Conservation (phyloP, 1,140 invertebrate species). For the Drosophila baimaii region DNA sequence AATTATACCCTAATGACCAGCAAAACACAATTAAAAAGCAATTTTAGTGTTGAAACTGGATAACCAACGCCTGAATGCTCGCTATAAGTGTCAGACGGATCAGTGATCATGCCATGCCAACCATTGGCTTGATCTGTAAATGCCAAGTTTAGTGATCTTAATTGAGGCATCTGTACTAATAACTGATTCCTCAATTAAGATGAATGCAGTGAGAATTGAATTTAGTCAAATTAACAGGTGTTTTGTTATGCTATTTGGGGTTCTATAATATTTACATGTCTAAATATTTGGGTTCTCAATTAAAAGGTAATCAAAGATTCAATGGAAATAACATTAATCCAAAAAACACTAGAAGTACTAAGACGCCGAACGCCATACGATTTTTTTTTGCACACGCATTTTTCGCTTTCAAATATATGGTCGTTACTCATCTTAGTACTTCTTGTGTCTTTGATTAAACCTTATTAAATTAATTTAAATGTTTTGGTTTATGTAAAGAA, state of each 20-base stretch:
- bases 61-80: constrained; percentile 46
- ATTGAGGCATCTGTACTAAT: constrained; percentile 10
- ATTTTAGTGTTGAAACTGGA: constrained; percentile 54
- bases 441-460: too few species aligned
- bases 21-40: constrained; percentile 69
- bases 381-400: too few species aligned
- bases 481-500: too few species aligned
- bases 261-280: background rate
- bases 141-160: constrained; percentile 2
- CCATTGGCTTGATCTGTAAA: constrained; percentile 14
- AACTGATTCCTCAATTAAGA: constrained; percentile 16
- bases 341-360: too few species aligned
- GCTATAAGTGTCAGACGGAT: constrained; percentile 44
- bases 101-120: constrained; percentile 15
- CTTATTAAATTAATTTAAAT: too few species aligned
- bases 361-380: too few species aligned
- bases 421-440: too few species aligned
- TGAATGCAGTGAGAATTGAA: constrained; percentile 8
- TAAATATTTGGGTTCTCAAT: too few species aligned
- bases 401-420: too few species aligned
- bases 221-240: background rate
- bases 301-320: too few species aligned
- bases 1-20: constrained; percentile 60
- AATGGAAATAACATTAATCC: too few species aligned
- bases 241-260: background rate